Evolutionary conservation across 2,113 vertebrate genomes (phyloP).

Genomic region (Lichenostomus cassidix): DNA sequence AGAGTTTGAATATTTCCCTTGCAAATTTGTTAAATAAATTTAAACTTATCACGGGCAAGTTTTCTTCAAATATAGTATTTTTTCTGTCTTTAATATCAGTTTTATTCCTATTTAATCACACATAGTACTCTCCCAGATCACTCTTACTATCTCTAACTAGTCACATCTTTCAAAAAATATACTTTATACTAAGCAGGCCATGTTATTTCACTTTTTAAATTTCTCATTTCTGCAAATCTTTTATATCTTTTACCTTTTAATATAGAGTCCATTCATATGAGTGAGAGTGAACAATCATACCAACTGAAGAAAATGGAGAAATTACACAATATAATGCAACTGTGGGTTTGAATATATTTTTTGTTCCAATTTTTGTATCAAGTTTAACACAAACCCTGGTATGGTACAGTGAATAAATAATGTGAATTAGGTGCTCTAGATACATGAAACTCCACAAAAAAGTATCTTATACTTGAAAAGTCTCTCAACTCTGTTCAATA

Average conservation of each 20-base stretch:
- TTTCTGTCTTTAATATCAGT: background rate
- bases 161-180: background rate
- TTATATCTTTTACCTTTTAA: background rate
- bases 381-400: background rate
- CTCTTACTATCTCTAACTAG: background rate
- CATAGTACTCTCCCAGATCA: background rate
- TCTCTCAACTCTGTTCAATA: background rate
- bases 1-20: background rate
- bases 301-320: background rate
- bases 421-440: background rate
- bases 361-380: background rate
- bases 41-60: background rate
- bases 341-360: background rate
- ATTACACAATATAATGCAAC: background rate
- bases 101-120: background rate
- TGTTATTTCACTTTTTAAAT: background rate
- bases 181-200: background rate
- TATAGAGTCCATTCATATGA: background rate
- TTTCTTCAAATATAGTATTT: background rate
- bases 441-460: background rate
- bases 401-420: background rate
- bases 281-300: background rate
- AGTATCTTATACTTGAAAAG: background rate
- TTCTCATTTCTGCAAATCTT: background rate
- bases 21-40: background rate